Percentiles rank a stretch among this genome's conserved stretches.
phyloP scores from a whole-genome alignment of 2,113 vertebrate genomes.

The Salvelinus sp. region DNA sequence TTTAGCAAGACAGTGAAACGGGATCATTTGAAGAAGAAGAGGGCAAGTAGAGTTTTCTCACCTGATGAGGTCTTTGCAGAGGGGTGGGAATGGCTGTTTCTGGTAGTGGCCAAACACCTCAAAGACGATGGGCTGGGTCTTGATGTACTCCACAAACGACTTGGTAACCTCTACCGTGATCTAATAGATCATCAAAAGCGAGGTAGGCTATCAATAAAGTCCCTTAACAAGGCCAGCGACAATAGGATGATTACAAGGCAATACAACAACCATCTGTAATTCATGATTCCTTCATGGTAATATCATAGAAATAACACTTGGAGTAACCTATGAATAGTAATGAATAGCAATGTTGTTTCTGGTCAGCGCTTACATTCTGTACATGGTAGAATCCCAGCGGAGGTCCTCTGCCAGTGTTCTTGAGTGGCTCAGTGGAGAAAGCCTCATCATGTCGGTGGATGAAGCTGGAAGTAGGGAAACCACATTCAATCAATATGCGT shows the following conservation, averaged over 20 bases:
- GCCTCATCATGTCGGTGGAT: slow-evolving; percentile 97
- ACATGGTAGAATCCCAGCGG: slow-evolving; percentile 97
- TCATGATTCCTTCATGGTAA: neutral
- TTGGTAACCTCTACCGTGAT: slow-evolving; percentile 95
- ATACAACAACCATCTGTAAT: neutral
- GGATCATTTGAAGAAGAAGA: neutral
- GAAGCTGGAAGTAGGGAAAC: slow-evolving; percentile 74
- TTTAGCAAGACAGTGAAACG: neutral
- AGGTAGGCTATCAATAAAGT: too few relatives aligned
- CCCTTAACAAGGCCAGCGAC: neutral
- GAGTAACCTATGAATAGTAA: neutral
- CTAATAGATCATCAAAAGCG: slow-evolving; percentile 55
- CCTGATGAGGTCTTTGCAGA: slow-evolving; percentile 97
- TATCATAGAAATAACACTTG: too few relatives aligned
- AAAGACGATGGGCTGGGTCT: slow-evolving; percentile 95
- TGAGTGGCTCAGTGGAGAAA: slow-evolving; percentile 97
- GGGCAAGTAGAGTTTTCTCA: slow-evolving; percentile 40
- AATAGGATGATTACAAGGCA: too few relatives aligned
- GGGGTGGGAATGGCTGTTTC: slow-evolving; percentile 91
- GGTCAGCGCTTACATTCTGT: slow-evolving; percentile 82
- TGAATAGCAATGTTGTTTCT: neutral
- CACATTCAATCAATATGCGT: neutral
- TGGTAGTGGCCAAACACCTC: slow-evolving; percentile 98
- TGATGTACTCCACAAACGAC: slow-evolving; percentile 95
- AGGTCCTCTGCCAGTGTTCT: slow-evolving; percentile 96